These are phyloP conservation scores for Cheiracanthium punctorium DNA, from an alignment of 2,888 invertebrate species.

Conservation along the genomic window DNA sequence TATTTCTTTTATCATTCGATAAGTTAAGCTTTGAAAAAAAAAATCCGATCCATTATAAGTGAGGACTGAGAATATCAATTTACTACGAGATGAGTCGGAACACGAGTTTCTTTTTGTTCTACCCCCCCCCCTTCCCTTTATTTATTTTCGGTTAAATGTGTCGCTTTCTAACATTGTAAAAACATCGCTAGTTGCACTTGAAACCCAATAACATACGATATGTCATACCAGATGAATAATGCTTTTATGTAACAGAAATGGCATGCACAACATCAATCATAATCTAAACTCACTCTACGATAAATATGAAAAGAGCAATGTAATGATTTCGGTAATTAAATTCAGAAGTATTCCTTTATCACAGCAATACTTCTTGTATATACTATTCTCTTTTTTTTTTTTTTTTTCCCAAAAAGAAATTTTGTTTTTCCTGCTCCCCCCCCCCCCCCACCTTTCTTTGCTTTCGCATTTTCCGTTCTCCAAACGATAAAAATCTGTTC, in stretches of 20 bases:
- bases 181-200: background rate
- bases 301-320: constrained; percentile 13
- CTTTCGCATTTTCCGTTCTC: background rate
- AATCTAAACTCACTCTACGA: constrained; percentile 8
- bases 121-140: too few relatives aligned
- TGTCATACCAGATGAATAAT: background rate
- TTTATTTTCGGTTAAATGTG: background rate
- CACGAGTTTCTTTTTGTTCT: background rate
- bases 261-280: constrained; percentile 8
- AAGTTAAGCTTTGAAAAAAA: background rate
- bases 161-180: background rate
- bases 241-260: background rate
- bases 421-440: background rate
- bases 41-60: background rate
- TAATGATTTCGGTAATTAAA: constrained; percentile 12
- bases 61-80: background rate
- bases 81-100: background rate
- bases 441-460: background rate
- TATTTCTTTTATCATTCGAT: background rate
- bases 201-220: background rate
- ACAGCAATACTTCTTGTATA: background rate
- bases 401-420: background rate
- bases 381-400: too few relatives aligned
- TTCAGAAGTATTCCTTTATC: constrained; percentile 5
- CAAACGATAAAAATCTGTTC: constrained; percentile 1